A percentile compares a stretch with the other conserved stretches of the same genome.
Conservation (phyloP, 2,888 invertebrate genomes). For the Ryuthela nishihirai region DNA sequence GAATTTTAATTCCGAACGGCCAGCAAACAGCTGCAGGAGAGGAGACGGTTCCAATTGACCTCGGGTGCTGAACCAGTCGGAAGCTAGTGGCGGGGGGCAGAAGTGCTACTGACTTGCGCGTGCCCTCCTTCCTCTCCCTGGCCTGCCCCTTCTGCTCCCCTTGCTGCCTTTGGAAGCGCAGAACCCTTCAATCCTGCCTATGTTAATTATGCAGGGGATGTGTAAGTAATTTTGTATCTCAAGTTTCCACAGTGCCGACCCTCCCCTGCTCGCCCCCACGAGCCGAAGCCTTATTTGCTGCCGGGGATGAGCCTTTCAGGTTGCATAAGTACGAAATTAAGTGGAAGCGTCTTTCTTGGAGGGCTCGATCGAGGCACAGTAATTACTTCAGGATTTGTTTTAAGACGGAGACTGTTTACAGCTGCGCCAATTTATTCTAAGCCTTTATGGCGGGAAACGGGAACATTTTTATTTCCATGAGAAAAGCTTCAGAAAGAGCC, state of each 20-base stretch:
- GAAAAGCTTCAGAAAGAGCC: constrained; percentile 3
- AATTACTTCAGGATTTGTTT: constrained; percentile 40
- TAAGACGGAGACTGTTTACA: constrained; percentile 35
- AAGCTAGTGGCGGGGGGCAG: neutral
- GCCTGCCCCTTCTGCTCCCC: constrained; percentile 6
- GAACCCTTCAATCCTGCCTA: constrained; percentile 35
- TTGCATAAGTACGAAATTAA: constrained; percentile 38
- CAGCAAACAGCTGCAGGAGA: constrained; percentile 32
- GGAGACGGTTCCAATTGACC: constrained; percentile 37
- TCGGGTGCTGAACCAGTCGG: constrained; percentile 21
- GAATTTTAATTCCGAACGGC: constrained; percentile 38
- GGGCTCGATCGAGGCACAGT: constrained; percentile 31
- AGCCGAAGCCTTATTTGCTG: constrained; percentile 31
- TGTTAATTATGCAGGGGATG: constrained; percentile 38
- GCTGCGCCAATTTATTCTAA: constrained; percentile 23
- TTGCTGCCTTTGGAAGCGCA: too few species aligned
- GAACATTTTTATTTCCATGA: constrained; percentile 17
- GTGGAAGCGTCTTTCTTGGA: constrained; percentile 22
- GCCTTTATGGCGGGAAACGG: constrained; percentile 17
- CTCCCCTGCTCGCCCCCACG: constrained; percentile 20
- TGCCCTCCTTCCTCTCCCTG: too few species aligned
- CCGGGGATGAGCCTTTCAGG: constrained; percentile 34
- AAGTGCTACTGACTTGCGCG: too few species aligned
- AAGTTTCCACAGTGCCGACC: constrained; percentile 21
- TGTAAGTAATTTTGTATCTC: constrained; percentile 37